Conservation (phyloP, 2,888 invertebrate genomes). For the Yponomeuta sedellus region DNA sequence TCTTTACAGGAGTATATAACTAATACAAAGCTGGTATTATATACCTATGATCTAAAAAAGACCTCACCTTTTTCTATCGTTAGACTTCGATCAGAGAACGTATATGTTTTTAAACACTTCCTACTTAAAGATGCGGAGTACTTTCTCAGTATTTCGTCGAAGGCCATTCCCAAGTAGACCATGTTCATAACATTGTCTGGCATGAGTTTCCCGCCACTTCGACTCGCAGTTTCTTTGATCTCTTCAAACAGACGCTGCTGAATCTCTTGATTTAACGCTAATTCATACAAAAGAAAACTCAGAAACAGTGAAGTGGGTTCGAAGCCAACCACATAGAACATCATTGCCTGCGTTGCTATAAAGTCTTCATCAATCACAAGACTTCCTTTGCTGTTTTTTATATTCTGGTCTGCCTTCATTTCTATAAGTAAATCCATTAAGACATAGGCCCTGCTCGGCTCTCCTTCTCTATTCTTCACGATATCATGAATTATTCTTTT, state of each 20-base stretch:
- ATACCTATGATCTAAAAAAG: too few relatives aligned
- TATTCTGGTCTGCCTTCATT: constrained; percentile 16
- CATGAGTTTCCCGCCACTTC: constrained; percentile 37
- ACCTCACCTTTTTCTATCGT: constrained; percentile 29
- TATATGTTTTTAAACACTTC: constrained; percentile 33
- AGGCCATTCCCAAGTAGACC: constrained; percentile 48
- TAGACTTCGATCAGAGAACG: constrained; percentile 35
- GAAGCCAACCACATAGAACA: constrained; percentile 64
- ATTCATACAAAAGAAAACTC: constrained; percentile 48
- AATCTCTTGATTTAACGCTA: constrained; percentile 44
- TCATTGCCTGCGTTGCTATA: constrained; percentile 47
- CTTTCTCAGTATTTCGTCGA: constrained; percentile 50
- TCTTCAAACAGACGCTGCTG: constrained; percentile 43
- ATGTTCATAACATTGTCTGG: constrained; percentile 53
- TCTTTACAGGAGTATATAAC: too few relatives aligned
- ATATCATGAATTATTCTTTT: constrained; percentile 23
- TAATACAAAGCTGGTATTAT: too few relatives aligned
- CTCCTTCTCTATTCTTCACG: constrained; percentile 18
- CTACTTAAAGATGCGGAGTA: constrained; percentile 39
- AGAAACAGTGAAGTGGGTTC: constrained; percentile 65
- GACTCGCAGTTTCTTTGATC: constrained; percentile 38
- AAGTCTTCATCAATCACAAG: constrained; percentile 36
- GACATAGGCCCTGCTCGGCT: constrained; percentile 18
- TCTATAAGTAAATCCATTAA: constrained; percentile 25
- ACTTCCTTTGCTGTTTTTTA: neutral